phyloP scores from a whole-genome alignment of 2,113 vertebrate species.

The Ammodytes dubius region DNA sequence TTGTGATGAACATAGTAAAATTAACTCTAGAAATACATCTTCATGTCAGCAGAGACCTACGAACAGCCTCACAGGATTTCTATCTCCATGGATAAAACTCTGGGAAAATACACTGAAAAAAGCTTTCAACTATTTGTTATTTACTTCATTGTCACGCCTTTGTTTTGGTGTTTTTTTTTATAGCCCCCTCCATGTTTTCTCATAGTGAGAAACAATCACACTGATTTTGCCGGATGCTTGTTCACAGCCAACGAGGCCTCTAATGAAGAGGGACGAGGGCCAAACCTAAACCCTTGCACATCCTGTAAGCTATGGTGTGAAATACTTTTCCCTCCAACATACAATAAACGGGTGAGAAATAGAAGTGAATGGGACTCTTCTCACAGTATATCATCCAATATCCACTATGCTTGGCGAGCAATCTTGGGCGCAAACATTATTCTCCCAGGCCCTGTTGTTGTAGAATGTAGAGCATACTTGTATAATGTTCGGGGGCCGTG shows the following conservation, averaged over 20 bases:
- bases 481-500: slow-evolving; percentile 29
- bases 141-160: slow-evolving; percentile 2
- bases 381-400: slow-evolving; percentile 79
- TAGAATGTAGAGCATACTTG: slow-evolving; percentile 18
- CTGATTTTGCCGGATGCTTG: slow-evolving; percentile 31
- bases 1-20: not conserved
- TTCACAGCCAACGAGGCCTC: slow-evolving; percentile 59
- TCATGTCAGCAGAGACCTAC: not conserved
- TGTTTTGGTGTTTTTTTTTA: slow-evolving; percentile 5
- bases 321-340: slow-evolving; percentile 52
- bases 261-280: slow-evolving; percentile 47
- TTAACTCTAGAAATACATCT: too few species aligned
- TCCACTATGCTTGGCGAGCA: slow-evolving; percentile 28
- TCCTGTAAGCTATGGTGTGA: slow-evolving; percentile 61
- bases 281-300: slow-evolving; percentile 50
- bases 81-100: not conserved
- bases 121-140: not conserved
- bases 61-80: not conserved
- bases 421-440: slow-evolving; percentile 76
- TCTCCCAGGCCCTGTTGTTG: slow-evolving; percentile 73
- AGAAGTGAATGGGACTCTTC: slow-evolving; percentile 68
- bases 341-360: slow-evolving; percentile 71
- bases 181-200: slow-evolving; percentile 22
- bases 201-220: slow-evolving; percentile 53
- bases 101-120: slow-evolving; percentile 6